Percentiles rank a stretch among this genome's conserved stretches.
phyloP scores from a whole-genome alignment of 2,797 vertebrate species.

The Paguma larvata region DNA sequence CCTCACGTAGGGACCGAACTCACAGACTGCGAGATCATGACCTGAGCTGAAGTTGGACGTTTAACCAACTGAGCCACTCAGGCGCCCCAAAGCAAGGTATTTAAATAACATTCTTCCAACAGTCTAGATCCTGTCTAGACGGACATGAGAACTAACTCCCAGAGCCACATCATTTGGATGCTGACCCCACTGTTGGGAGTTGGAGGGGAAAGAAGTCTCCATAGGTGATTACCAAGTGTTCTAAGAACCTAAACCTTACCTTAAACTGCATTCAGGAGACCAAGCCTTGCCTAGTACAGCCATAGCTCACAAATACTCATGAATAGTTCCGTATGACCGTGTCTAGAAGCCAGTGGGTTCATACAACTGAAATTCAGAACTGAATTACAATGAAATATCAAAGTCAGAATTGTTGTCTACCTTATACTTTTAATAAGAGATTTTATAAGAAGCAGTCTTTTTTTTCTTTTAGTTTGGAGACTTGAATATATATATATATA shows the following conservation, averaged over 20 bases:
- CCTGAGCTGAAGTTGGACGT: no score
- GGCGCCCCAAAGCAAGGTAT: not conserved
- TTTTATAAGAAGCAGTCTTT: not conserved
- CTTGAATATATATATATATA: not conserved
- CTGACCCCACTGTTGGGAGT: not conserved
- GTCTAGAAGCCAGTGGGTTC: not conserved
- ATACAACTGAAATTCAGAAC: not conserved
- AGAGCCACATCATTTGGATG: not conserved
- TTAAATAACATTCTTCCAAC: not conserved
- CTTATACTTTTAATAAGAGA: not conserved
- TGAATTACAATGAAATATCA: slow-evolving; percentile 23
- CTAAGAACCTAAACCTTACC: not conserved
- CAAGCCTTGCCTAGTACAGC: not conserved
- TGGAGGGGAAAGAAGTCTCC: not conserved
- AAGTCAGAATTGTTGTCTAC: not conserved
- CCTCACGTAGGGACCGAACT: no score
- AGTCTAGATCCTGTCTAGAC: not conserved
- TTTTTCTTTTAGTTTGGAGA: not conserved
- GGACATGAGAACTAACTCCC: not conserved
- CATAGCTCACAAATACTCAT: not conserved
- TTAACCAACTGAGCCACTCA: no score
- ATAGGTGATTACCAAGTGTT: not conserved
- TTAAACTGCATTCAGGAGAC: not conserved
- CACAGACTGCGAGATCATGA: no score
- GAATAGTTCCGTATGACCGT: not conserved